Evolutionary conservation across 1,140 invertebrate genomes (phyloP).

Genomic region (Matsumurasca onukii): DNA sequence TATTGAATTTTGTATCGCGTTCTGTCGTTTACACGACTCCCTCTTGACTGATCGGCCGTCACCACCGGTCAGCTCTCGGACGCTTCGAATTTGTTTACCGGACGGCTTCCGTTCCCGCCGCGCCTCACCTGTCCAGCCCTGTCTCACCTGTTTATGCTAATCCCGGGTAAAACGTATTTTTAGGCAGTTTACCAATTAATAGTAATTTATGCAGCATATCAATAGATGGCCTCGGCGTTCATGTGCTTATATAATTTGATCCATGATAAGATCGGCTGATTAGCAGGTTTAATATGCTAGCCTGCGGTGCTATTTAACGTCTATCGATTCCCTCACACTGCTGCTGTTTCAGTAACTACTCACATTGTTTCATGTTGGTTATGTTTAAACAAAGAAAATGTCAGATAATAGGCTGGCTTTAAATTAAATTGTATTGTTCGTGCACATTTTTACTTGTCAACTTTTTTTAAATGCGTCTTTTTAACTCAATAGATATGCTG

Average conservation of each 20-base stretch:
- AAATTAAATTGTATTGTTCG: no score
- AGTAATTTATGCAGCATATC: conserved; percentile 26
- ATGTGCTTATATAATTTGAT: conserved; percentile 24
- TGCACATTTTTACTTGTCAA: no score
- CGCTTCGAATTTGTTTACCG: background rate
- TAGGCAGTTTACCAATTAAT: conserved; percentile 27
- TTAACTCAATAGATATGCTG: no score
- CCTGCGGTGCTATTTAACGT: background rate
- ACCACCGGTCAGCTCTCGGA: background rate
- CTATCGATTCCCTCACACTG: background rate
- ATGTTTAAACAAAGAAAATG: no score
- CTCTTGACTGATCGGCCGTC: no score
- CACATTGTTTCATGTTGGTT: no score
- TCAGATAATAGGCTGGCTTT: no score
- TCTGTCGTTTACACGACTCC: no score
- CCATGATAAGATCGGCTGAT: conserved; percentile 16
- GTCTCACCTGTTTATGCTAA: conserved; percentile 22
- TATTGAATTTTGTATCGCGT: no score
- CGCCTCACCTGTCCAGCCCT: background rate
- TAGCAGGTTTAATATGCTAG: conserved; percentile 4
- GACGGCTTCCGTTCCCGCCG: background rate
- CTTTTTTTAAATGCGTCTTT: no score
- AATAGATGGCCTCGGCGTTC: conserved; percentile 8
- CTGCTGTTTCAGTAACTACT: no score
- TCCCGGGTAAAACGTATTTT: conserved; percentile 21